Percentiles rank a stretch among this genome's conserved stretches.
Conservation (phyloP, 1,140 invertebrate species). For the Ditylenchus dipsaci region DNA sequence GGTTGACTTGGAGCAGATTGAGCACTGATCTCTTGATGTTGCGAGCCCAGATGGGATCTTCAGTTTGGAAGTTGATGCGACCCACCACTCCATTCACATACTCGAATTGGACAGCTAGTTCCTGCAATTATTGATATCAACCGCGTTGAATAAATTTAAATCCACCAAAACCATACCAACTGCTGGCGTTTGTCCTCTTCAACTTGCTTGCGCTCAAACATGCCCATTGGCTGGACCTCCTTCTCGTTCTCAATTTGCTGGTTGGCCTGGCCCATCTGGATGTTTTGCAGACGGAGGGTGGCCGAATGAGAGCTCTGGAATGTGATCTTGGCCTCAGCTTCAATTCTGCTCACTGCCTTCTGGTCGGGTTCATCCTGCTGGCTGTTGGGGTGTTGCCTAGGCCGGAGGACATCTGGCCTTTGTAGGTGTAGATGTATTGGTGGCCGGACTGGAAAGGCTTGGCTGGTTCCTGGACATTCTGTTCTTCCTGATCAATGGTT, state of each 20-base stretch:
- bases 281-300: constrained; percentile 14
- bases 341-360: constrained; percentile 32
- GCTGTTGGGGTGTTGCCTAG: not conserved
- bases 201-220: constrained; percentile 13
- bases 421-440: constrained; percentile 23
- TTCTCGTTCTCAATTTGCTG: constrained; percentile 12
- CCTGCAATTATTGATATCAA: too few species aligned
- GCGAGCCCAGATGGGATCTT: constrained; percentile 30
- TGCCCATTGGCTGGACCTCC: constrained; percentile 21
- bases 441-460: constrained; percentile 17
- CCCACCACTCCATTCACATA: constrained; percentile 31
- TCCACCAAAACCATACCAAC: constrained; percentile 2
- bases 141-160: too few species aligned
- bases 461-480: not conserved
- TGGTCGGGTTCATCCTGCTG: constrained; percentile 8
- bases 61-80: constrained; percentile 21
- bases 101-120: constrained; percentile 27
- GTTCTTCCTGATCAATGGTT: not conserved
- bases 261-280: constrained; percentile 26
- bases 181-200: constrained; percentile 18
- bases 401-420: constrained; percentile 23
- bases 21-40: constrained; percentile 35
- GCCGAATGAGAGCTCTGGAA: constrained; percentile 21
- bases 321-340: constrained; percentile 20
- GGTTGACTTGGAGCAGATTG: constrained; percentile 34